Conservation (phyloP, 2,797 vertebrate species). For the Petrocephalus schoutedeni region DNA sequence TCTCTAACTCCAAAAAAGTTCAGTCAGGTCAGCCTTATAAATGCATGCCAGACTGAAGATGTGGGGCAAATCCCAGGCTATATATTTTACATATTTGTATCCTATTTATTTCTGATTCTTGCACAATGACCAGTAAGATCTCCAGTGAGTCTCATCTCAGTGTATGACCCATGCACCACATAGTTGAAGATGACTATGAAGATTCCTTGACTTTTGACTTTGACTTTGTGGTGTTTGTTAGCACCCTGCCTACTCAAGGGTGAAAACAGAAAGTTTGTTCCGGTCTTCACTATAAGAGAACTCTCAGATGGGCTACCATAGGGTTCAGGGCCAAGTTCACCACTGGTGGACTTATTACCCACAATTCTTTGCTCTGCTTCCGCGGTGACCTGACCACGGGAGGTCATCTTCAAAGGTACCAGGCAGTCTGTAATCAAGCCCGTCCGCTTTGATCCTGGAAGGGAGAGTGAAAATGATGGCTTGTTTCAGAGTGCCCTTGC, state of each 20-base stretch:
- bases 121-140: not conserved
- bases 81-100: not conserved
- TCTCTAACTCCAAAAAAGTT: not conserved
- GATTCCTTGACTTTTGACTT: not conserved
- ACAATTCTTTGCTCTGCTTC: slow-evolving; percentile 45
- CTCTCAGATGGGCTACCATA: slow-evolving; percentile 17
- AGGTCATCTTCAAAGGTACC: slow-evolving; percentile 59
- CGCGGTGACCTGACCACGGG: slow-evolving; percentile 52
- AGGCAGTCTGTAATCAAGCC: slow-evolving; percentile 59
- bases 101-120: not conserved
- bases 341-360: slow-evolving; percentile 27
- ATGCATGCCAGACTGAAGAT: not conserved
- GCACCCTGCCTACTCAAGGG: not conserved
- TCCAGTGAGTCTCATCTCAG: not conserved
- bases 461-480: slow-evolving; percentile 58
- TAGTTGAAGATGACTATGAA: not conserved
- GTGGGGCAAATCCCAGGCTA: not conserved
- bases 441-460: slow-evolving; percentile 65
- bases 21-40: not conserved
- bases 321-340: slow-evolving; percentile 37
- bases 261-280: not conserved
- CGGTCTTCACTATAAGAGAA: not conserved
- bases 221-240: not conserved
- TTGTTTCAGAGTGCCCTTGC: slow-evolving; percentile 60
- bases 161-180: not conserved